A percentile compares a stretch with the other conserved stretches of the same genome.
phyloP scores from a whole-genome alignment of 2,113 vertebrate genomes.

The Apistogramma diplotaenia region DNA sequence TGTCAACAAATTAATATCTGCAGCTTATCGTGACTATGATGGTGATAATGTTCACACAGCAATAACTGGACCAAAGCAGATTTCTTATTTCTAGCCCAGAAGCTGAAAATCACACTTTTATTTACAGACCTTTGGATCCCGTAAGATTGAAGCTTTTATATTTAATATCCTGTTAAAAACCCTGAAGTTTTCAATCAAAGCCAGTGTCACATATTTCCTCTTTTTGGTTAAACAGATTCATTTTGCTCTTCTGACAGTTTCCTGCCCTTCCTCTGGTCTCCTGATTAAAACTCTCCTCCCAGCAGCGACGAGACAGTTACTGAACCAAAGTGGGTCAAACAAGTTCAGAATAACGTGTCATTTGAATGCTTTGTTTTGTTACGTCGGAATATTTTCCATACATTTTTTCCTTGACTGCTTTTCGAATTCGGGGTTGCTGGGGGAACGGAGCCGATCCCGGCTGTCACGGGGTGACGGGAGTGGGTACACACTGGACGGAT shows the following conservation, averaged over 20 bases:
- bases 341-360: no score
- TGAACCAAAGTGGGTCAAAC: not conserved
- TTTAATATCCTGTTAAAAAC: not conserved
- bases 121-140: not conserved
- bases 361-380: not conserved
- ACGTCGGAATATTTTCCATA: not conserved
- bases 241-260: not conserved
- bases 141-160: not conserved
- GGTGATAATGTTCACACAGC: not conserved
- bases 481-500: no score
- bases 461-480: no score
- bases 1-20: not conserved
- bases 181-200: not conserved
- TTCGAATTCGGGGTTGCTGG: no score
- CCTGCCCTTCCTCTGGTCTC: not conserved
- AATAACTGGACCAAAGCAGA: not conserved
- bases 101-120: not conserved
- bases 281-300: not conserved
- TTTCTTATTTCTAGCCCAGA: not conserved
- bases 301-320: not conserved
- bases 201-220: not conserved
- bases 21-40: accelerated
- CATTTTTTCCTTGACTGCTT: not conserved
- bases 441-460: no score
- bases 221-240: not conserved